Base-by-base conservation (phyloP, 2,888 invertebrate species). In the Dyspetes luteomarginatus region DNA sequence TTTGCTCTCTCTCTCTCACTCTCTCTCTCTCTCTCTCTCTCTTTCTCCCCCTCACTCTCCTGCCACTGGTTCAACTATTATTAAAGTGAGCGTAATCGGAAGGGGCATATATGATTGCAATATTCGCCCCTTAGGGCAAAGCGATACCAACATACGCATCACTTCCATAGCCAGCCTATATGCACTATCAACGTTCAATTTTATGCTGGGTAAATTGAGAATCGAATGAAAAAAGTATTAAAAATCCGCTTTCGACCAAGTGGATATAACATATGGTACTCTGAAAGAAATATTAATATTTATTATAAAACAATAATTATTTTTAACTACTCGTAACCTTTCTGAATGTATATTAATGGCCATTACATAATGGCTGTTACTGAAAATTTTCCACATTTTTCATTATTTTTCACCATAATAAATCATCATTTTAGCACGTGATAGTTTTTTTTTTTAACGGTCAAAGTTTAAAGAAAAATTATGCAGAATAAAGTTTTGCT, bases 21-120 rank as follows among this genome's bases (percentile, higher is more conserved):
- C 56, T 5, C 36, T 41, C 48, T 24, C 7, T 43, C 28, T 50
- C 41, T 69, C 75, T 30, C 9, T 15, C n/a, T 41, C 24, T 41
- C 43, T 60, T 78, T 82, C 77, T 80, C 60, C 82, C 55, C 48
- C 43, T 50, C 67, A 9, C 55, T 5, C 67, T 58, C 76, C 60
- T 26, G 7, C 19, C 17, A 3, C 26, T 55, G 69, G 48, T 74
- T 62, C 55, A 76, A 78, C 84, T 82, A 86, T 85, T 85, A 87
- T 85, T 84, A 85, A 84, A 85, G 81, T 62, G 84, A 85, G 82
- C 79, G 52, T 67, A 56, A 48, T 58, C 55, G 69, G 60, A 43
- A 48, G 55, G 41, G 28, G 43, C 28, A 30, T 62, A 43, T 50
- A 43, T 17, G 24, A 45, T n/a, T n/a, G n/a, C n/a, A 58, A 69